Evolutionary conservation across 2,113 vertebrate species (phyloP), one percentile per base, ranked within the genome.

Genomic region (Elephantulus edwardii): DNA sequence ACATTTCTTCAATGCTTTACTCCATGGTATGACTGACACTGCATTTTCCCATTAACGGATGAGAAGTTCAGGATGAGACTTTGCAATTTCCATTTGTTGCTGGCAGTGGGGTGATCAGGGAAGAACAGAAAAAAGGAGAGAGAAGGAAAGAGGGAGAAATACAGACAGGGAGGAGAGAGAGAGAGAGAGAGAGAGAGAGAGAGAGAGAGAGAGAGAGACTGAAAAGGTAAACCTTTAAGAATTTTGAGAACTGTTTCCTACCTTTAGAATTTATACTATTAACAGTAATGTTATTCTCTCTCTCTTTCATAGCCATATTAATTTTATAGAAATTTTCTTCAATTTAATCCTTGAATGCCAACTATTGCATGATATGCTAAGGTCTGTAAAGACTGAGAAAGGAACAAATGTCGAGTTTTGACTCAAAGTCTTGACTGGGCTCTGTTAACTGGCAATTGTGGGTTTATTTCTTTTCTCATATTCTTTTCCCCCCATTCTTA

Each of bases 81-180:
- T 93, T 96, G 92, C 89, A 91, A 77, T 81, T 92, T 91, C 48
- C 83, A 68, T 86, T 92, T 92, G 58, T 91, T 71, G 89, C 84
- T 92, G 83, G 92, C 94, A 64, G 90, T 48, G 74, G 80, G 33
- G 30, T 78, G 50, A 64, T 38, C 66, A 38, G n/a, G n/a, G n/a
- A 35, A 35, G 35, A 38, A 79, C 33, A 80, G 17, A 68, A 5
- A 86, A 26, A 26, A 6, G 48, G 42, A 5, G 10, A 16, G 38
- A 24, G 8, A 48, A 22, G 19, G 38, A 30, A 48, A 24, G 33
- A 8, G 38, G 33, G 22, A 46, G n/a, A 30, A n/a, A n/a, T n/a
- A n/a, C n/a, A n/a, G n/a, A n/a, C n/a, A n/a, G n/a, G n/a, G n/a
- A 0, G 30, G 5, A 16, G 20, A 40, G 35, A 78, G 8, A 44